Percentiles rank a stretch among this genome's conserved stretches.
Conservation (phyloP, 1,140 invertebrate species). For the Leptinotarsa texana region DNA sequence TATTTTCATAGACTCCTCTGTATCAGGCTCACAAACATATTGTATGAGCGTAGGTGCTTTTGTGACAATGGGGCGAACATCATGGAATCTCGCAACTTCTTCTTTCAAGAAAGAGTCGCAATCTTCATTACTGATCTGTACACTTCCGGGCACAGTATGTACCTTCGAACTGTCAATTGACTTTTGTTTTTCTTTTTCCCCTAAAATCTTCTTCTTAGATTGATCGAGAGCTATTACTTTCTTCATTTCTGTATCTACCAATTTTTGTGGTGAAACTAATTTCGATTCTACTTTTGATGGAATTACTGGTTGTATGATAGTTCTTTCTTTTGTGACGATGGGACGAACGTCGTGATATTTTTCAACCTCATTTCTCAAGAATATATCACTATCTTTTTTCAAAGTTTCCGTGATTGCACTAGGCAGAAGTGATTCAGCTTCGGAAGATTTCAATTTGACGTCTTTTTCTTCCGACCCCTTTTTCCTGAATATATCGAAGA, state of each 20-base stretch:
- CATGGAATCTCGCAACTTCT: slow-evolving; percentile 33
- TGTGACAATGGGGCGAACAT: slow-evolving; percentile 17
- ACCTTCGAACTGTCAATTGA: too few species aligned
- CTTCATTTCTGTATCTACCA: slow-evolving; percentile 18
- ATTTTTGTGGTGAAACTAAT: slow-evolving; percentile 1
- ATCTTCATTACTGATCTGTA: not conserved
- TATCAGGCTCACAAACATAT: not conserved
- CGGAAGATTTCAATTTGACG: not conserved
- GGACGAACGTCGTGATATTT: slow-evolving; percentile 36
- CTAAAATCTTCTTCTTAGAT: slow-evolving; percentile 22
- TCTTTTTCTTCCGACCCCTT: slow-evolving; percentile 19
- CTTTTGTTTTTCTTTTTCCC: not conserved
- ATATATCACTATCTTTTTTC: slow-evolving; percentile 19
- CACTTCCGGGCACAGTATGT: too few species aligned
- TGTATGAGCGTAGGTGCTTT: not conserved
- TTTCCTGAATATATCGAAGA: slow-evolving; percentile 35
- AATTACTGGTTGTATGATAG: slow-evolving; percentile 16
- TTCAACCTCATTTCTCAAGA: slow-evolving; percentile 34
- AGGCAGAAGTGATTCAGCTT: not conserved
- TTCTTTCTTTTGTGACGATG: not conserved
- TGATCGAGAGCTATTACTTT: slow-evolving; percentile 22
- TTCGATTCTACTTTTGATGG: slow-evolving; percentile 30
- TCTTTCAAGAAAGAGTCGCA: slow-evolving; percentile 27
- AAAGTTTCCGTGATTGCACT: slow-evolving; percentile 19
- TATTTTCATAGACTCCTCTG: not conserved